These are phyloP conservation scores for Forbesichthys agassizii DNA, from an alignment of 2,113 vertebrate species.

Conservation along the genomic window DNA sequence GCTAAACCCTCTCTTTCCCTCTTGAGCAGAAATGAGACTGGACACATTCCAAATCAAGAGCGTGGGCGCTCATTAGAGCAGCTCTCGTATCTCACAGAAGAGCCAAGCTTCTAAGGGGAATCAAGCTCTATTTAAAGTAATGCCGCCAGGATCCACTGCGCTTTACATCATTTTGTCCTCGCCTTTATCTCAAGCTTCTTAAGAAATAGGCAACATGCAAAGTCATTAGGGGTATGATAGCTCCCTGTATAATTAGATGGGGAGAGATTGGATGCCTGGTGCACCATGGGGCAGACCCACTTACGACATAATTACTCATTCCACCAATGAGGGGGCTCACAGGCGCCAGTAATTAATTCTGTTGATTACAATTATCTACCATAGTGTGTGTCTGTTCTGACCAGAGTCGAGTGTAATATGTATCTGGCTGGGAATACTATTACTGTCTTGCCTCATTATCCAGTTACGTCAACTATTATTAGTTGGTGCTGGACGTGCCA, in stretches of 20 bases:
- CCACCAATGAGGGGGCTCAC: constrained; percentile 50
- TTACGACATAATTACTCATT: constrained; percentile 62
- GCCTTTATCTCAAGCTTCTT: constrained; percentile 70
- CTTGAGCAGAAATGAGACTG: constrained; percentile 44
- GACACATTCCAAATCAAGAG: constrained; percentile 62
- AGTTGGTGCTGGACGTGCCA: constrained; percentile 22
- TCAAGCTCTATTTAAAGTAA: constrained; percentile 67
- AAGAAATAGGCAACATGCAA: constrained; percentile 65
- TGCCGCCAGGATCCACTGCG: constrained; percentile 60
- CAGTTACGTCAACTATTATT: constrained; percentile 30
- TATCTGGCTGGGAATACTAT: constrained; percentile 31
- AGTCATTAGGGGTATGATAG: constrained; percentile 70
- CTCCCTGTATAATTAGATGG: constrained; percentile 69
- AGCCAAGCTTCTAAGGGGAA: constrained; percentile 59
- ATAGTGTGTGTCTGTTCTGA: constrained; percentile 45
- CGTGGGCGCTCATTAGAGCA: constrained; percentile 60
- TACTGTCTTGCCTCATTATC: constrained; percentile 40
- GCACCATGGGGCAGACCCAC: constrained; percentile 61
- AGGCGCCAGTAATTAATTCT: constrained; percentile 56
- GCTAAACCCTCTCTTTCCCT: constrained; percentile 44
- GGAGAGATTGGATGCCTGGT: constrained; percentile 60
- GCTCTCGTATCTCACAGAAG: constrained; percentile 63
- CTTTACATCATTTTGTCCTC: constrained; percentile 73
- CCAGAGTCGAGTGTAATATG: constrained; percentile 40
- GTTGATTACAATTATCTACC: constrained; percentile 58